phyloP scores from a whole-genome alignment of 2,113 vertebrate genomes.

The Burhinus bistriatus region DNA sequence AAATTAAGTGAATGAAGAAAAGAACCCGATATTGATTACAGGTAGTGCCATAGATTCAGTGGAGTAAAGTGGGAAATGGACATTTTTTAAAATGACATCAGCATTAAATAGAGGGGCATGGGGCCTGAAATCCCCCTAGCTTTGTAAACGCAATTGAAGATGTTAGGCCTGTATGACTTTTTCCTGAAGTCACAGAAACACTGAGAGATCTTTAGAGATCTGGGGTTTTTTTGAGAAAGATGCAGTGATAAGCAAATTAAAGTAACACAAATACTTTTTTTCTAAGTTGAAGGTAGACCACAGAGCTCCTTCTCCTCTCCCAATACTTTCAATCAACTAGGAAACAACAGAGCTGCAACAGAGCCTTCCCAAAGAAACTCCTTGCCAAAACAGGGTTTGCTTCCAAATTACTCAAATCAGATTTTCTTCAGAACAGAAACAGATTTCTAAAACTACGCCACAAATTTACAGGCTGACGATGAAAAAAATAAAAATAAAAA shows the following conservation, averaged over 20 bases:
- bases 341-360: neutral
- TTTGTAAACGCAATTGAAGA: neutral
- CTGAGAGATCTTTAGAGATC: neutral
- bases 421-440: neutral
- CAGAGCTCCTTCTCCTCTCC: neutral
- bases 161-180: neutral
- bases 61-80: neutral
- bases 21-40: neutral
- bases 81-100: neutral
- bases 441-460: neutral
- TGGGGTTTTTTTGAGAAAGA: neutral
- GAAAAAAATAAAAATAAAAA: no score
- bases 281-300: neutral
- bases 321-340: neutral
- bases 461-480: neutral
- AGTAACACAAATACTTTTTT: neutral
- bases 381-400: neutral
- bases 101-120: neutral
- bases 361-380: neutral
- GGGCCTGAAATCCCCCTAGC: neutral
- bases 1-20: neutral
- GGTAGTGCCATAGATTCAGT: neutral
- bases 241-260: neutral
- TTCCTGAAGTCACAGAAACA: neutral
- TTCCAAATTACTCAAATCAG: neutral